Conservation (phyloP, 1,140 invertebrate genomes). For the Drosophila parvula region DNA sequence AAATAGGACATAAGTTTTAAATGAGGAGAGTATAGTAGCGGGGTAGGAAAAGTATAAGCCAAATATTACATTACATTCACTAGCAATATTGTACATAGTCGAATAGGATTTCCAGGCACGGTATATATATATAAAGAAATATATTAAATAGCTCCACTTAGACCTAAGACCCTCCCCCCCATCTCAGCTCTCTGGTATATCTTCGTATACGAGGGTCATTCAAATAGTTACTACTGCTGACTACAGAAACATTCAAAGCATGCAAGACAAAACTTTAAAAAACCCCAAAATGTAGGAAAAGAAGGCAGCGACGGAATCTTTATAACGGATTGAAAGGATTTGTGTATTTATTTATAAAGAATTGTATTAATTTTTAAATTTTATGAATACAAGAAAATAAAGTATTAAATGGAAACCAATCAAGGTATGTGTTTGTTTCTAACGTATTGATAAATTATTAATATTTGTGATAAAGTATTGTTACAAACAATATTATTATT, state of each 20-base stretch:
- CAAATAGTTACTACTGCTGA: slow-evolving; percentile 70
- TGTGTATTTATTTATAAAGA: slow-evolving; percentile 73
- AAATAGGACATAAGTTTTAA: slow-evolving; percentile 57
- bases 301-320: slow-evolving; percentile 33
- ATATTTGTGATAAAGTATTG: neutral
- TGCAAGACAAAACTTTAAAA: slow-evolving; percentile 39
- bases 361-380: slow-evolving; percentile 60
- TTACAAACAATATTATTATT: neutral
- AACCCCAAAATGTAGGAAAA: slow-evolving; percentile 6
- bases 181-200: slow-evolving; percentile 48
- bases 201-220: slow-evolving; percentile 41
- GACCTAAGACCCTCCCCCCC: slow-evolving; percentile 36
- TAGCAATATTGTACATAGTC: slow-evolving; percentile 63
- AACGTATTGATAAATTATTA: neutral
- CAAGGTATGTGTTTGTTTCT: neutral
- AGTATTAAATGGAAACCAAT: slow-evolving; percentile 79
- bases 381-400: slow-evolving; percentile 71
- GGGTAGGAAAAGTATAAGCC: slow-evolving; percentile 73
- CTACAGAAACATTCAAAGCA: slow-evolving; percentile 36
- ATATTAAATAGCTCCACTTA: slow-evolving; percentile 44
- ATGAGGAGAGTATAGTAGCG: slow-evolving; percentile 38
- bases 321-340: slow-evolving; percentile 45
- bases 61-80: slow-evolving; percentile 68
- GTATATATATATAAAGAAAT: slow-evolving; percentile 69
- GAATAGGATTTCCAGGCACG: slow-evolving; percentile 58